Evolutionary conservation across 1,140 invertebrate genomes (phyloP).

Genomic region (Chironomus tepperi): DNA sequence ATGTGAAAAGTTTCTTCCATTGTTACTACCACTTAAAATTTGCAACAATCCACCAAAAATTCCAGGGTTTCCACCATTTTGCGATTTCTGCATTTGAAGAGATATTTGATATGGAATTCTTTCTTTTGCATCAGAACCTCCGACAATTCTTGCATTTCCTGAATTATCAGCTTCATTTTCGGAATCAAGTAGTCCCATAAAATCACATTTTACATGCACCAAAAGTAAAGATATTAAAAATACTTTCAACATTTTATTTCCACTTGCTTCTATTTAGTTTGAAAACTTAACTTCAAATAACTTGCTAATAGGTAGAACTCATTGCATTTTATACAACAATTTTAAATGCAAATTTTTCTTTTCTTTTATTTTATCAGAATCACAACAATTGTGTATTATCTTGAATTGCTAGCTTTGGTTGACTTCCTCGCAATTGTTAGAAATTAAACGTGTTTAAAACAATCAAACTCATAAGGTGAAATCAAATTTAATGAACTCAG

Average conservation of each 20-base stretch:
- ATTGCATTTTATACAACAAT: background rate
- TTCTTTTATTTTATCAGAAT: too few relatives aligned
- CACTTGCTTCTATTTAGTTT: background rate
- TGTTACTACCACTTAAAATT: background rate
- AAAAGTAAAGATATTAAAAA: background rate
- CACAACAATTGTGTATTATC: too few relatives aligned
- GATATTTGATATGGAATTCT: slow-evolving; percentile 12
- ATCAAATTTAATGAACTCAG: too few relatives aligned
- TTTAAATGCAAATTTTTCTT: too few relatives aligned
- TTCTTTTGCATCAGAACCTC: background rate
- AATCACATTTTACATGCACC: background rate
- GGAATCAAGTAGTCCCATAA: background rate
- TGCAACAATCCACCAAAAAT: background rate
- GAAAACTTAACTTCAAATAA: background rate
- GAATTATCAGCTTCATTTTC: background rate
- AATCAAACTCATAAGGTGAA: too few relatives aligned
- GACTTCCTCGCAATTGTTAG: too few relatives aligned
- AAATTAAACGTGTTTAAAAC: too few relatives aligned
- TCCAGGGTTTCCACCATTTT: background rate
- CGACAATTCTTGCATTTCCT: background rate
- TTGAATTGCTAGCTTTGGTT: too few relatives aligned
- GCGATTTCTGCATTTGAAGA: background rate
- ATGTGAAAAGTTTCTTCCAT: background rate
- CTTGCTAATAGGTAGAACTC: background rate
- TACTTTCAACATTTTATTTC: background rate